Conservation (phyloP, 2,113 vertebrate species). For the Phodopus roborovskii region DNA sequence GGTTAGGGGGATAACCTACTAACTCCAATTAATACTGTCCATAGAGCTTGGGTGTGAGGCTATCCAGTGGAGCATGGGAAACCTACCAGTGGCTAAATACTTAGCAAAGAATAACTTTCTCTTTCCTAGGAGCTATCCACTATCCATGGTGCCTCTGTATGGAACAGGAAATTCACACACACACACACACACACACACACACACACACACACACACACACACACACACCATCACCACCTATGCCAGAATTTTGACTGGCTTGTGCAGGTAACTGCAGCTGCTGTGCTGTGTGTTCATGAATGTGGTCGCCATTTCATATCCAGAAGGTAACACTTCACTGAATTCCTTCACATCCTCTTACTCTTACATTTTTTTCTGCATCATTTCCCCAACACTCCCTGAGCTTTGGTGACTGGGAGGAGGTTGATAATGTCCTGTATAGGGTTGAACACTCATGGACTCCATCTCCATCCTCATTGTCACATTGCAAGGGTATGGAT, state of each 20-base stretch:
- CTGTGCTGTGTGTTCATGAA: neutral
- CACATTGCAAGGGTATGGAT: neutral
- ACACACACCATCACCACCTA: neutral
- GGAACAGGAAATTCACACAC: neutral
- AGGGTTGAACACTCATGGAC: neutral
- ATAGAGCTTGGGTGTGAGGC: neutral
- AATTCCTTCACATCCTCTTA: neutral
- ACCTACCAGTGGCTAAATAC: neutral
- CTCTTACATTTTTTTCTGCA: neutral
- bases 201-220: too few relatives aligned
- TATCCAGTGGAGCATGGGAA: neutral
- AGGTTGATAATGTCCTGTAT: neutral
- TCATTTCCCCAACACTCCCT: too few relatives aligned
- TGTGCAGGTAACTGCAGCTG: neutral
- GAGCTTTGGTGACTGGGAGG: neutral
- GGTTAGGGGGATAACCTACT: neutral
- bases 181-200: too few relatives aligned
- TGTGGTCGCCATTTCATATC: neutral
- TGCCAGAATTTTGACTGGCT: neutral
- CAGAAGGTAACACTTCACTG: neutral
- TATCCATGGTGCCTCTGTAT: neutral
- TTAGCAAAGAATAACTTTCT: neutral
- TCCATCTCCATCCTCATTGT: neutral
- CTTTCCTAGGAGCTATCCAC: neutral
- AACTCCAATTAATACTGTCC: neutral